phyloP scores from a whole-genome alignment of 2,888 invertebrate genomes.

The Carcina quercana region DNA sequence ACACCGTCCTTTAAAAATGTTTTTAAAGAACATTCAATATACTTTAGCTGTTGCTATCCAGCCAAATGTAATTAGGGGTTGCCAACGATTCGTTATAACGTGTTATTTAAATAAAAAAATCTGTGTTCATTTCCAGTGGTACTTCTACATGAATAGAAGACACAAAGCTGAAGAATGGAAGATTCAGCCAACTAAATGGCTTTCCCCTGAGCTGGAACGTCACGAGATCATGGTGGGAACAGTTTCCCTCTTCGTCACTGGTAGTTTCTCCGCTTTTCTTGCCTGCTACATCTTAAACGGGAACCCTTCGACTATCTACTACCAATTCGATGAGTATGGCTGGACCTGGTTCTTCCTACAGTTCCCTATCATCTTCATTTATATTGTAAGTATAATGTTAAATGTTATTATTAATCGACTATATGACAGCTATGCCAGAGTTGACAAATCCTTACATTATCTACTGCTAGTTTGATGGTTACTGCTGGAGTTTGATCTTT shows the following conservation, averaged over 20 bases:
- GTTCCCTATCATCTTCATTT: constrained; percentile 77
- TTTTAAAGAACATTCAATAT: too few species aligned
- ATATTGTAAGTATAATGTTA: constrained; percentile 60
- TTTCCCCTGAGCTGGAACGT: constrained; percentile 78
- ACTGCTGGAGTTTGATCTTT: too few species aligned
- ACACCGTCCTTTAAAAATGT: too few species aligned
- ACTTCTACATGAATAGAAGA: constrained; percentile 78
- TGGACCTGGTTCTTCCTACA: constrained; percentile 79
- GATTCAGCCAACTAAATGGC: constrained; percentile 81
- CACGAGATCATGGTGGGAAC: constrained; percentile 80
- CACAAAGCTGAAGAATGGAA: constrained; percentile 81
- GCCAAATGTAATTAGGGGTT: too few species aligned
- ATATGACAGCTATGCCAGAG: not conserved
- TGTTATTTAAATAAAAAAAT: too few species aligned
- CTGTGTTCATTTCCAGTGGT: constrained; percentile 77
- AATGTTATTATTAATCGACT: not conserved
- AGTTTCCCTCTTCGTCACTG: constrained; percentile 69
- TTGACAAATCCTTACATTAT: too few species aligned
- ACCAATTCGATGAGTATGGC: constrained; percentile 75
- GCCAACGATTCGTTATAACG: too few species aligned
- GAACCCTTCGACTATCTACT: constrained; percentile 79
- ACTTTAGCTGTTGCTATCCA: too few species aligned
- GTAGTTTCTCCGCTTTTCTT: constrained; percentile 73
- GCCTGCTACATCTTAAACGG: constrained; percentile 80
- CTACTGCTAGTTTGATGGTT: too few species aligned